Evolutionary conservation across 2,888 invertebrate genomes (phyloP), one percentile per base, ranked within the genome.

Genomic region (Terebella lapidaria): DNA sequence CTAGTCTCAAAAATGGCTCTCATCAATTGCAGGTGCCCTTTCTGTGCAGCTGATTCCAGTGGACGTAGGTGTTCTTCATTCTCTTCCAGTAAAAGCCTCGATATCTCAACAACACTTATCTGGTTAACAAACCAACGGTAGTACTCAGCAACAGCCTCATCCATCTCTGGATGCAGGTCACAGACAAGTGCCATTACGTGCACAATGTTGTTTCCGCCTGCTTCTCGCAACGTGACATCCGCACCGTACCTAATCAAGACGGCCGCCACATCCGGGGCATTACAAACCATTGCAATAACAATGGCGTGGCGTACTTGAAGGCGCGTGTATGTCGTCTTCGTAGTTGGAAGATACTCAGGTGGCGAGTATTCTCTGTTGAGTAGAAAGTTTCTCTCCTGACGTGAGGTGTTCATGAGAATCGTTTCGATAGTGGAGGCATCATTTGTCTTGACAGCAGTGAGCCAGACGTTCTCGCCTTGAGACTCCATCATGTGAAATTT

Each of bases 1-100:
- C 28, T 18, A 5, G 62, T 62, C 20, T 59, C 53, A 15, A 62
- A 53, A 4, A 62, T 51, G 53, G 59, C 51, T n/a, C 10, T 29
- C 29, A 56, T 56, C 5, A 62, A 15, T 1, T 29, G 53, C 20
- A 52, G 42, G 15, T 54, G 54, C 1, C 46, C 52, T 15, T 56
- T 20, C 22, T 59, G 56, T 15, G 59, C 52, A 3, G 62, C 58
- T 49, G 54, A 18, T 28, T 62, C 62, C 27, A 59, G 47, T 3
- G 62, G 62, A 3, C 62, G 56, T 5, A 59, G 53, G 18, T 54
- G 56, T 5, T 24, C 3, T 3, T 18, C 3, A 49, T 54, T 56
- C 27, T 61, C 61, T 25, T 24, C 26, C 22, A 35, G 26, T 24
- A 61, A 28, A 5, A 60, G 45, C 45, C 30, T n/a, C n/a, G n/a